Conservation (phyloP, 2,113 vertebrate species). For the Campylomormyrus tamandua region DNA sequence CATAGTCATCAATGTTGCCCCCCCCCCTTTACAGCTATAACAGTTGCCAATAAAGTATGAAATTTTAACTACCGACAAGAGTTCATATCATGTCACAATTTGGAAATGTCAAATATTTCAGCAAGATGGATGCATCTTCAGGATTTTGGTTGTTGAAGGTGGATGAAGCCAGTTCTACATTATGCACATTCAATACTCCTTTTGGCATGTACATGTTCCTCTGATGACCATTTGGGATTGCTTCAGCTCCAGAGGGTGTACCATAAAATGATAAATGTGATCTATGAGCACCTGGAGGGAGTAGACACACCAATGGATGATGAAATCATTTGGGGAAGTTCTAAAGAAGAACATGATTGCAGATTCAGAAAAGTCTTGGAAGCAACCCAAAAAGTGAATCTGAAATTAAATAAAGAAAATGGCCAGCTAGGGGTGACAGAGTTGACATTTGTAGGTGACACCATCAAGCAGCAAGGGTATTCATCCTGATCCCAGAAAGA, state of each 20-base stretch:
- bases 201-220: conserved; percentile 22
- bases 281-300: conserved; percentile 21
- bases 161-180: conserved; percentile 19
- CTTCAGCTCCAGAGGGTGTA: conserved; percentile 20
- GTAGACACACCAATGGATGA: neutral
- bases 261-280: conserved; percentile 31
- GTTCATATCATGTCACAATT: conserved; percentile 26
- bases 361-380: neutral
- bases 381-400: neutral
- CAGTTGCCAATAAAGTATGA: neutral
- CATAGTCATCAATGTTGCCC: no score
- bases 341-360: conserved; percentile 13
- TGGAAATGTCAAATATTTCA: conserved; percentile 28
- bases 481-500: neutral
- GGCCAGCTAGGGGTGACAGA: neutral
- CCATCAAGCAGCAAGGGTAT: neutral
- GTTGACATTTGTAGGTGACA: conserved; percentile 1
- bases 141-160: conserved; percentile 26
- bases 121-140: conserved; percentile 18
- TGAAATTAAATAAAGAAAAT: conserved; percentile 15
- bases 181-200: conserved; percentile 17
- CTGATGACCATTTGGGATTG: conserved; percentile 20
- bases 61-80: conserved; percentile 5
- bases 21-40: neutral
- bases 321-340: neutral